Evolutionary conservation across 2,113 vertebrate genomes (phyloP).

Genomic region (Gasterosteus aculeatus): DNA sequence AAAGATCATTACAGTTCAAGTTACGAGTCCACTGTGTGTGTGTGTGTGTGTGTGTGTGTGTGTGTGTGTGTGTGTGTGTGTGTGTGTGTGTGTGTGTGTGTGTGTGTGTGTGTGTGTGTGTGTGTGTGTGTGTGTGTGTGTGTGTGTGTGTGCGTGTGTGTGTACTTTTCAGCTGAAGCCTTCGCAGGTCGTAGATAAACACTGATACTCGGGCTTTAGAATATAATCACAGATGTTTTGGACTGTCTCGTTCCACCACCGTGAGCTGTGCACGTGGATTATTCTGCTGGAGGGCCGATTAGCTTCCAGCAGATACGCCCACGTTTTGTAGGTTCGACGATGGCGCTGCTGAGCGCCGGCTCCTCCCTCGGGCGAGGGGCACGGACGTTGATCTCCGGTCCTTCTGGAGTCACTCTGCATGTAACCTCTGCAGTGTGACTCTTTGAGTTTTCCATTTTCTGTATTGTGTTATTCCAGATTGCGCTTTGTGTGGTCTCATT

Average conservation of each 20-base stretch:
- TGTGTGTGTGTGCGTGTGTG: conserved; percentile 51
- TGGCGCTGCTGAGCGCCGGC: not conserved
- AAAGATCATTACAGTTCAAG: conserved; percentile 15
- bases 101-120: too few relatives aligned
- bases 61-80: conserved; percentile 53
- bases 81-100: conserved; percentile 68
- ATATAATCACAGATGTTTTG: not conserved
- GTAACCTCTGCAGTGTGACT: not conserved
- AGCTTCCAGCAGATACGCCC: not conserved
- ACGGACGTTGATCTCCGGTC: not conserved
- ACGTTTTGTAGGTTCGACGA: not conserved
- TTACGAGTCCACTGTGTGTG: conserved; percentile 60
- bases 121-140: conserved; percentile 51
- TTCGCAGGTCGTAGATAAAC: conserved; percentile 45
- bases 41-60: conserved; percentile 66
- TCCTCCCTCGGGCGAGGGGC: too few relatives aligned
- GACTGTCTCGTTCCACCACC: not conserved
- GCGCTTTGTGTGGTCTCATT: not conserved
- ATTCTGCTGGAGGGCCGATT: not conserved
- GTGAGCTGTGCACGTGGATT: not conserved
- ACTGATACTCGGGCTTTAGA: conserved; percentile 8
- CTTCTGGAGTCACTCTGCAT: not conserved
- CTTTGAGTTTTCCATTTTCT: not conserved
- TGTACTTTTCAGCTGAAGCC: conserved; percentile 31
- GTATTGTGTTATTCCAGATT: not conserved